Conservation (phyloP, 2,888 invertebrate species). For the Drosophila infuscata region DNA sequence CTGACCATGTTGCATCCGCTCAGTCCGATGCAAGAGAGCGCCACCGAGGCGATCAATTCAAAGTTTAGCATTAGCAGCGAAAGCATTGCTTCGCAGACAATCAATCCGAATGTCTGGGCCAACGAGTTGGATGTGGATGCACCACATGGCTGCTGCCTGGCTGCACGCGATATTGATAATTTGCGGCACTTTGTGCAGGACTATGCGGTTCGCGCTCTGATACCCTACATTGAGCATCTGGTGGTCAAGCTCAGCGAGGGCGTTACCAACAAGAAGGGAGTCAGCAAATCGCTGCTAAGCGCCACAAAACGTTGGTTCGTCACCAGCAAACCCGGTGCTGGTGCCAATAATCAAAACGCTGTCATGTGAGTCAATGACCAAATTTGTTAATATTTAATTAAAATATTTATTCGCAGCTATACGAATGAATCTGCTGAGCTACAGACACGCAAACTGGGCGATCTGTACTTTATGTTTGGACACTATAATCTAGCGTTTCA, state of each 20-base stretch:
- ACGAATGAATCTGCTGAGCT: constrained; percentile 94
- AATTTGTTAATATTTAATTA: not conserved
- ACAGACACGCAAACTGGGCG: constrained; percentile 96
- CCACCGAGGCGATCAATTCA: constrained; percentile 86
- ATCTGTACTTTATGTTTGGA: constrained; percentile 98
- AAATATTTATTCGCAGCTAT: constrained; percentile 86
- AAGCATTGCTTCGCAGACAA: constrained; percentile 86
- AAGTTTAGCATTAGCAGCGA: constrained; percentile 86
- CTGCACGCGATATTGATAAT: constrained; percentile 93
- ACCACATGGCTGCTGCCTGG: constrained; percentile 91
- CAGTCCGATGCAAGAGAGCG: constrained; percentile 89
- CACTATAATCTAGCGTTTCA: constrained; percentile 95
- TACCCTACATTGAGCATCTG: constrained; percentile 96
- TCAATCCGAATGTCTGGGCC: constrained; percentile 87
- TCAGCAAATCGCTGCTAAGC: constrained; percentile 96
- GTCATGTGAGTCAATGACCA: constrained; percentile 89
- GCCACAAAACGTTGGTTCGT: constrained; percentile 98
- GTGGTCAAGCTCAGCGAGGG: constrained; percentile 92
- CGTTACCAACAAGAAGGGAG: constrained; percentile 94
- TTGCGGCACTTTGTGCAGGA: constrained; percentile 94
- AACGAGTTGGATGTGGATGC: constrained; percentile 86
- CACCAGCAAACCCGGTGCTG: constrained; percentile 93
- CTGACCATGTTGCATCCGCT: constrained; percentile 89
- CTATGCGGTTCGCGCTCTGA: constrained; percentile 92
- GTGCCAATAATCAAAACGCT: constrained; percentile 89